A percentile compares a stretch with the other conserved stretches of the same genome.
phyloP scores from a whole-genome alignment of 2,888 invertebrate genomes.

The Cataglyphis altisquamis region DNA sequence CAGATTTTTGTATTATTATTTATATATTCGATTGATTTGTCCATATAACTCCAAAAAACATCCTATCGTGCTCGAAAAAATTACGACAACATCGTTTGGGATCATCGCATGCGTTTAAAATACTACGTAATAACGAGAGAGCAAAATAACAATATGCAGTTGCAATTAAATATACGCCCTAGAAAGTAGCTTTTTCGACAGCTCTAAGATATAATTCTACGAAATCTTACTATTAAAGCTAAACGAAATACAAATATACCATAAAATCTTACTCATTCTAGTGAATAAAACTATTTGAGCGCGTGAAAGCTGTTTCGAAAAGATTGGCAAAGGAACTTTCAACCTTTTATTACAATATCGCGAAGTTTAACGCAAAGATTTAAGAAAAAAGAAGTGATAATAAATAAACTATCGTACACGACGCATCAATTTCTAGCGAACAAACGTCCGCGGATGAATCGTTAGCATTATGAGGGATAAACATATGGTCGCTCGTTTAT shows the following conservation, averaged over 20 bases:
- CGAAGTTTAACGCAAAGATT: neutral
- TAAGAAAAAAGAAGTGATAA: neutral
- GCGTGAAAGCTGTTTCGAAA: conserved; percentile 35
- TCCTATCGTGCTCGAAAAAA: neutral
- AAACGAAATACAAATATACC: conserved; percentile 46
- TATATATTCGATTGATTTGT: conserved; percentile 9
- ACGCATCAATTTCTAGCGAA: conserved; percentile 5
- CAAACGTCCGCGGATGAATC: neutral
- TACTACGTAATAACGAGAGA: conserved; percentile 43
- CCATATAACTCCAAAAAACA: conserved; percentile 6
- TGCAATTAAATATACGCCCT: conserved; percentile 19
- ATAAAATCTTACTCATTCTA: conserved; percentile 25
- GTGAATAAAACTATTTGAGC: conserved; percentile 50
- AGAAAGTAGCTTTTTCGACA: neutral
- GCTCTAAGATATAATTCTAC: conserved; percentile 18
- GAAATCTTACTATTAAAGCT: conserved; percentile 6
- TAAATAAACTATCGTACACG: conserved; percentile 27
- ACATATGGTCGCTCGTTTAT: conserved; percentile 52
- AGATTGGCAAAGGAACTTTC: conserved; percentile 51
- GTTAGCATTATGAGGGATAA: conserved; percentile 29
- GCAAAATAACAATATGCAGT: conserved; percentile 25
- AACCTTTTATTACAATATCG: conserved; percentile 10
- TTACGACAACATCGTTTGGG: conserved; percentile 2
- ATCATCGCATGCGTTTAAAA: conserved; percentile 4
- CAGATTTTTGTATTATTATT: conserved; percentile 15